Percentiles rank a stretch among this genome's conserved stretches.
phyloP scores from a whole-genome alignment of 1,140 invertebrate species.

The Zaprionus nigranus region DNA sequence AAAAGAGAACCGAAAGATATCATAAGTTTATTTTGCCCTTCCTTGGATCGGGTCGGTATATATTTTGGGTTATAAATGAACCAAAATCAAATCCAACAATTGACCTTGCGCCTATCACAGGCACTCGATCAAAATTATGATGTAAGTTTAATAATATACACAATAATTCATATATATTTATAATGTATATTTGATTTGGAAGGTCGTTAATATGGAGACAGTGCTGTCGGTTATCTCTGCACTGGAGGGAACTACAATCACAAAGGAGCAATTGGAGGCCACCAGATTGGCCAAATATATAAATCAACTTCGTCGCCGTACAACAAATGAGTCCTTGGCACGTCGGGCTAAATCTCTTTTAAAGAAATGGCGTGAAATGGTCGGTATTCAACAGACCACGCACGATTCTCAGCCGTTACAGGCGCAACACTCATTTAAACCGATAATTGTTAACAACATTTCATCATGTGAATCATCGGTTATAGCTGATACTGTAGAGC shows the following conservation, averaged over 20 bases:
- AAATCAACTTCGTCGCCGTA: conserved; percentile 95
- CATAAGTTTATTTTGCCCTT: conserved; percentile 32
- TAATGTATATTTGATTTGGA: not conserved
- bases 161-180: not conserved
- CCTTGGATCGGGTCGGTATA: conserved; percentile 42
- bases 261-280: conserved; percentile 96
- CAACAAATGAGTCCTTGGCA: conserved; percentile 91
- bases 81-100: conserved; percentile 85
- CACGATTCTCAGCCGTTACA: conserved; percentile 46
- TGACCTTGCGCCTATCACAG: conserved; percentile 88
- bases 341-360: conserved; percentile 95
- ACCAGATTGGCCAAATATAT: conserved; percentile 97
- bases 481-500: conserved; percentile 18
- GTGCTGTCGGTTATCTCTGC: conserved; percentile 96
- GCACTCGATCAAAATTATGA: conserved; percentile 89
- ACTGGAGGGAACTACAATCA: conserved; percentile 96
- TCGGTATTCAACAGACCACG: conserved; percentile 81
- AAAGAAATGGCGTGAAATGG: conserved; percentile 94
- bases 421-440: conserved; percentile 7
- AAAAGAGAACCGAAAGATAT: conserved; percentile 2
- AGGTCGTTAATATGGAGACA: conserved; percentile 97
- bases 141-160: conserved; percentile 85
- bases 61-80: conserved; percentile 74
- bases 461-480: not conserved
- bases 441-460: conserved; percentile 2